A percentile compares a stretch with the other conserved stretches of the same genome.
Evolutionary conservation across 2,888 invertebrate genomes (phyloP).

Genomic region (Darwinula stevensoni): DNA sequence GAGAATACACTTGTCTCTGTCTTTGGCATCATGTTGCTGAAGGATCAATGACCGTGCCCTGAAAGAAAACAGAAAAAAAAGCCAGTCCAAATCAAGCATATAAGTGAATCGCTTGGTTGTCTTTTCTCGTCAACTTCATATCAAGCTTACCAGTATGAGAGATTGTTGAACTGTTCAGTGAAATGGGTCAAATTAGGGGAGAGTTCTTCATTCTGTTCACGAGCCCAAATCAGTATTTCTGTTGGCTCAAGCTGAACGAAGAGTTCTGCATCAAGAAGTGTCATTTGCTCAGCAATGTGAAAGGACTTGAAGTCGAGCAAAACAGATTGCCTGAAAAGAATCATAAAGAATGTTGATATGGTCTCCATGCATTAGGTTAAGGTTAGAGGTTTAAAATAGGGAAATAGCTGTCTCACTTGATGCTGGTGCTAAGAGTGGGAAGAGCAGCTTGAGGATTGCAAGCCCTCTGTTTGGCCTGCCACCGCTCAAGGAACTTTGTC

Average conservation of each 20-base stretch:
- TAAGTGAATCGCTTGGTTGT: slow-evolving; percentile 7
- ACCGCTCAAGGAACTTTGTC: slow-evolving; percentile 68
- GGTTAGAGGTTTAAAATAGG: no score
- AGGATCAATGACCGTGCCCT: slow-evolving; percentile 72
- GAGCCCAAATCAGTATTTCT: slow-evolving; percentile 86
- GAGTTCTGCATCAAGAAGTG: slow-evolving; percentile 69
- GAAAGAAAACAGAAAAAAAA: no score
- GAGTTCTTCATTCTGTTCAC: slow-evolving; percentile 84
- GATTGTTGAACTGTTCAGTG: slow-evolving; percentile 97
- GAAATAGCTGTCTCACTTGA: no score
- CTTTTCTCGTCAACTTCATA: slow-evolving; percentile 5
- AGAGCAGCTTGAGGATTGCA: slow-evolving; percentile 20
- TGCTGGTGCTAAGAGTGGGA: slow-evolving; percentile 23
- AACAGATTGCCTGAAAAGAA: not conserved
- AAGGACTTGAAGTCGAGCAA: slow-evolving; percentile 63
- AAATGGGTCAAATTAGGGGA: slow-evolving; percentile 88
- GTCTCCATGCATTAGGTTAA: no score
- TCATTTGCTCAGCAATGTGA: slow-evolving; percentile 95
- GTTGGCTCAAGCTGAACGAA: slow-evolving; percentile 91
- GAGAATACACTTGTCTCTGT: slow-evolving; percentile 71
- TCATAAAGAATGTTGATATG: slow-evolving; percentile 16
- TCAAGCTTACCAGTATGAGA: slow-evolving; percentile 60
- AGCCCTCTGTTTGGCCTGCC: slow-evolving; percentile 23
- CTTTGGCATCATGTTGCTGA: slow-evolving; percentile 67
- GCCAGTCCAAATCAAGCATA: slow-evolving; percentile 12